Evolutionary conservation across 2,888 invertebrate genomes (phyloP), one percentile per base, ranked within the genome.

Genomic region (Zelleria hepariella): DNA sequence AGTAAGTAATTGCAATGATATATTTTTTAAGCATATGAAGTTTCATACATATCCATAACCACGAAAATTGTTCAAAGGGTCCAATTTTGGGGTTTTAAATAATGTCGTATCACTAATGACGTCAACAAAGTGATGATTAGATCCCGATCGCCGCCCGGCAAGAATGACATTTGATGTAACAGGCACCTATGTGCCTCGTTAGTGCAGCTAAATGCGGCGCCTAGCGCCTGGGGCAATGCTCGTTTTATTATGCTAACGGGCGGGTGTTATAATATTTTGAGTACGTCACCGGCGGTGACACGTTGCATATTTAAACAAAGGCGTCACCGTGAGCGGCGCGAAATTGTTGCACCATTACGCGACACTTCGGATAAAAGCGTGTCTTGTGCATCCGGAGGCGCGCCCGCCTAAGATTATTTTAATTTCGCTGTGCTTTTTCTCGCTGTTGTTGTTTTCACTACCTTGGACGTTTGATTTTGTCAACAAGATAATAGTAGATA

Each of bases 231-330:
- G 60, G 56, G 62, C 60, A 61, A 61, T 62, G 63, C 62, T 61
- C 62, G 48, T 62, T 62, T 80, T 82, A 86, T 85, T 83, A 84
- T 83, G 83, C 85, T 80, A 80, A 80, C 79, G 78, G 80, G 78
- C 68, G 70, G 79, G 74, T 79, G 76, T 82, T 49, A 58, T 58
- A 82, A 82, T 85, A 81, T 83, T 83, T 84, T 76, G 79, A 83
- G 82, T 75, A 80, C 78, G 78, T 82, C 82, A 81, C 77, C 74
- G 73, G 73, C 58, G 60, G 62, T 63, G 64, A 65, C 64, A 64
- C 60, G 65, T 51, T 65, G 65, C 64, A 65, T 65, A 64, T 67
- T 65, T 65, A 69, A 65, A 69, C 68, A 78, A 75, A 76, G 74
- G 69, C 71, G 69, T 68, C 70, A 69, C 25, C 70, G 72, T 64